phyloP scores from a whole-genome alignment of 2,113 vertebrate species.

The Copsychus sechellarum region DNA sequence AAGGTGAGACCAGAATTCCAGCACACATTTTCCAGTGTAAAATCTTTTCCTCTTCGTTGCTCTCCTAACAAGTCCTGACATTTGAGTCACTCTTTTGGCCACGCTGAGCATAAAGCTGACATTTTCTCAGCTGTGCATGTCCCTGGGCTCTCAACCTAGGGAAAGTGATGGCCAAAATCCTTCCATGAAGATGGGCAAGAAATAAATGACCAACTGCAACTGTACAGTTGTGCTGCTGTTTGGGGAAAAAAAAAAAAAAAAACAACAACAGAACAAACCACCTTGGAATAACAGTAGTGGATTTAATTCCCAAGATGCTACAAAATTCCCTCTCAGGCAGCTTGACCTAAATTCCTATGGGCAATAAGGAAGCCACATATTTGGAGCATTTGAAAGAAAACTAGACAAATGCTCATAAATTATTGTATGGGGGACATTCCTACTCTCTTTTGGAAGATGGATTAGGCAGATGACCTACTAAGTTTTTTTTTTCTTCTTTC shows the following conservation, averaged over 20 bases:
- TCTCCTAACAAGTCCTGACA: not conserved
- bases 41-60: not conserved
- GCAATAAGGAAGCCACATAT: slow-evolving; percentile 18
- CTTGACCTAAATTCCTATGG: slow-evolving; percentile 60
- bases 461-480: slow-evolving; percentile 62
- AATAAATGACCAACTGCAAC: not conserved
- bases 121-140: not conserved
- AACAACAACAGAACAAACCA: too few species aligned
- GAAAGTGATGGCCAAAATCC: not conserved
- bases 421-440: slow-evolving; percentile 14
- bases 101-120: not conserved
- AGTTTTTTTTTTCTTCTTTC: not conserved
- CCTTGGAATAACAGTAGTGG: not conserved
- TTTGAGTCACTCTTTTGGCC: not conserved
- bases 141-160: not conserved
- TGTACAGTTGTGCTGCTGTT: not conserved
- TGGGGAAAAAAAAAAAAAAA: not conserved
- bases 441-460: slow-evolving; percentile 25
- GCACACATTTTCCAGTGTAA: not conserved
- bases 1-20: not conserved
- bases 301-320: not conserved
- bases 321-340: not conserved
- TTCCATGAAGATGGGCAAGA: not conserved
- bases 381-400: slow-evolving; percentile 38
- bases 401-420: slow-evolving; percentile 40